Conservation (phyloP, 2,888 invertebrate species). For the Scaptomyza reducta region DNA sequence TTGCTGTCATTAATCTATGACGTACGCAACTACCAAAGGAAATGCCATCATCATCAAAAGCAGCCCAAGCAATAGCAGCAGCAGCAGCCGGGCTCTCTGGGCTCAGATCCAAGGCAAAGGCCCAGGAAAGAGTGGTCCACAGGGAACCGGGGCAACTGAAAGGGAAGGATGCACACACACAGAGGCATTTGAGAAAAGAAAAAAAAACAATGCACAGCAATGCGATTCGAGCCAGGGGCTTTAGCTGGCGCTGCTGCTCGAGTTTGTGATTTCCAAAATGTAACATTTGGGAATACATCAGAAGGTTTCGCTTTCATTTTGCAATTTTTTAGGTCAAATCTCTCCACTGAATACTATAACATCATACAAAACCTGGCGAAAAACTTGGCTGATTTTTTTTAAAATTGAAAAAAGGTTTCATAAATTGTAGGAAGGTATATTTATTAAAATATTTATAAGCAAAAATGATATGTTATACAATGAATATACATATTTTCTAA, state of each 20-base stretch:
- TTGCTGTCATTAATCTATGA: conserved; percentile 85
- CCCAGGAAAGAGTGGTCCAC: conserved; percentile 43
- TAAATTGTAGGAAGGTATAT: too few species aligned
- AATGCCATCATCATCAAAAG: conserved; percentile 81
- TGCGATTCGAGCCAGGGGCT: conserved; percentile 34
- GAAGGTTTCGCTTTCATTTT: conserved; percentile 69
- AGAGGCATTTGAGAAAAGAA: conserved; percentile 32
- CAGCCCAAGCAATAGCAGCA: conserved; percentile 61
- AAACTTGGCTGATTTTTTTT: background rate
- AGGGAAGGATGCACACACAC: conserved; percentile 14
- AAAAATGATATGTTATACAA: too few species aligned
- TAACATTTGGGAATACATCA: conserved; percentile 74
- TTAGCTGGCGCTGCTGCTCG: conserved; percentile 24
- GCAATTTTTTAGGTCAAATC: conserved; percentile 46
- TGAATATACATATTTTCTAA: too few species aligned
- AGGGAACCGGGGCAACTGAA: conserved; percentile 45
- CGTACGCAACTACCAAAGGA: conserved; percentile 84
- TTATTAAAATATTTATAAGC: too few species aligned
- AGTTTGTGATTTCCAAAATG: conserved; percentile 35
- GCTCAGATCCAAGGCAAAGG: conserved; percentile 29
- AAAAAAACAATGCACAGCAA: conserved; percentile 50
- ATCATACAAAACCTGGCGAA: conserved; percentile 4
- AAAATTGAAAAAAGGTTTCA: background rate
- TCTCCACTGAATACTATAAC: conserved; percentile 8
- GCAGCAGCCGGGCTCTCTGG: conserved; percentile 52